These are phyloP conservation scores for Hypercompe scribonia DNA, from an alignment of 2,888 invertebrate genomes.

Conservation along the genomic window DNA sequence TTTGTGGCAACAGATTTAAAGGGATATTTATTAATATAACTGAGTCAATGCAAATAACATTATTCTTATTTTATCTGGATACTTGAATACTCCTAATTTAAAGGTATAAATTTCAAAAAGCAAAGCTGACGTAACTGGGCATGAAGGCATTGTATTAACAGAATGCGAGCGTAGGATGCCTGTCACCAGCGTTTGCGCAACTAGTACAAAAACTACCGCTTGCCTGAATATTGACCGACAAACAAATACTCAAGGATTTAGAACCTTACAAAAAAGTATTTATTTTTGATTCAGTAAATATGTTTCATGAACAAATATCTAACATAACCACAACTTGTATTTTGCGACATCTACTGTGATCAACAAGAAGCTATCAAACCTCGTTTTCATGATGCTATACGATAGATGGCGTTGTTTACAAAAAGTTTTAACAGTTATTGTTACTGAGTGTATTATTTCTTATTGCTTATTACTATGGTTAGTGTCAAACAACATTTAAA, in stretches of 20 bases:
- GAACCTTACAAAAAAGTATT: not conserved
- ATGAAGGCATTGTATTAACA: constrained; percentile 42
- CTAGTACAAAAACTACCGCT: not conserved
- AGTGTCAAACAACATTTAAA: not conserved
- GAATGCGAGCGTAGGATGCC: constrained; percentile 69
- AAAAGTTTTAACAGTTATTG: not conserved
- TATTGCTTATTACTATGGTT: not conserved
- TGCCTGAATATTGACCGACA: constrained; percentile 11
- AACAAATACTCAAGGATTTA: not conserved
- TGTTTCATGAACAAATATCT: not conserved
- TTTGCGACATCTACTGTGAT: constrained; percentile 54
- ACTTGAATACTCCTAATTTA: not conserved
- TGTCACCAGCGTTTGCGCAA: constrained; percentile 64
- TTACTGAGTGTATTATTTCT: not conserved
- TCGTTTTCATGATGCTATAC: constrained; percentile 1
- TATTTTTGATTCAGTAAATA: not conserved
- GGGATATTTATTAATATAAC: too few species aligned
- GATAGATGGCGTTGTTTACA: constrained; percentile 68
- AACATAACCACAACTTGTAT: not conserved
- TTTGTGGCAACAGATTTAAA: too few species aligned
- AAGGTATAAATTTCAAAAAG: not conserved
- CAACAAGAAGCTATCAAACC: constrained; percentile 25
- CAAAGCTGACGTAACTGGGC: constrained; percentile 9
- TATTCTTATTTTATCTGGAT: too few species aligned
- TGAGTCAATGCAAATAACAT: too few species aligned